phyloP scores from a whole-genome alignment of 2,797 vertebrate species.

The Gallinago nigripennis region DNA sequence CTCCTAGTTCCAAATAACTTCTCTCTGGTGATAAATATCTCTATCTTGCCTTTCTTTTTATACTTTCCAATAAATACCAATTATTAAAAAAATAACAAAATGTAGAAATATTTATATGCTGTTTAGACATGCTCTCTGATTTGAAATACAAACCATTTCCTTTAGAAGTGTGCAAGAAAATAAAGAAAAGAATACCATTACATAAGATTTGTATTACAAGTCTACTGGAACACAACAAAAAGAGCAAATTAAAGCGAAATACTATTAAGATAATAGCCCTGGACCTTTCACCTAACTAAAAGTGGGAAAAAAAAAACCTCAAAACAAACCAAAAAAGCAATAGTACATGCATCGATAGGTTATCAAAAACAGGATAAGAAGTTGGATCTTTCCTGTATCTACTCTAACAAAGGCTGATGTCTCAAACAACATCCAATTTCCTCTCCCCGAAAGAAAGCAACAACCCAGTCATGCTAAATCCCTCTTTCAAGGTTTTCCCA shows the following conservation, averaged over 20 bases:
- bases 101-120: neutral
- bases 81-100: neutral
- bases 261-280: neutral
- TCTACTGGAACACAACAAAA: neutral
- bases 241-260: neutral
- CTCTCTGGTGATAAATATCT: neutral
- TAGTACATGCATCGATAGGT: neutral
- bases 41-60: neutral
- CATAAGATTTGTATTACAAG: neutral
- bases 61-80: neutral
- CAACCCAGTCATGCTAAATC: neutral
- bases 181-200: constrained; percentile 19
- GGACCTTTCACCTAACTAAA: neutral
- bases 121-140: neutral
- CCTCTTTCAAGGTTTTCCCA: neutral
- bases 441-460: neutral
- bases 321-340: neutral
- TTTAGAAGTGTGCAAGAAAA: constrained; percentile 32
- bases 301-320: rapidly evolving
- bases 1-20: neutral
- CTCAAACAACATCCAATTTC: neutral
- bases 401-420: neutral
- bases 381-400: neutral
- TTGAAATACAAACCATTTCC: constrained; percentile 41
- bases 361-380: neutral